Conservation (phyloP, 1,140 invertebrate species). For the Drosophila bocqueti region DNA sequence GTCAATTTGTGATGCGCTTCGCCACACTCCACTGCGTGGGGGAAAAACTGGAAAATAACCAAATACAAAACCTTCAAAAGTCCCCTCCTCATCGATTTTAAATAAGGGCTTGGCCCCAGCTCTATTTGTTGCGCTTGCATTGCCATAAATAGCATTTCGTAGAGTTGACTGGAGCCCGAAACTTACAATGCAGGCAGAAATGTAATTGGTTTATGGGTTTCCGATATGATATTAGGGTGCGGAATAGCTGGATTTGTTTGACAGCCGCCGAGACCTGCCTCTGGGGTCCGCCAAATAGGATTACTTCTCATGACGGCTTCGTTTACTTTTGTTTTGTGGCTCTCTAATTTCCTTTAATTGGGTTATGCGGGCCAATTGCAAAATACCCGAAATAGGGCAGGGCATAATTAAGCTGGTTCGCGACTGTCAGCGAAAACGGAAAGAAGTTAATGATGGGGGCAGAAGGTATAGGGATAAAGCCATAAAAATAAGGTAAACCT, state of each 20-base stretch:
- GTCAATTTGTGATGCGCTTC: conserved; percentile 62
- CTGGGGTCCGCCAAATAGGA: conserved; percentile 60
- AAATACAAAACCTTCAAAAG: conserved; percentile 62
- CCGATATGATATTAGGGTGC: conserved; percentile 56
- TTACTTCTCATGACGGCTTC: conserved; percentile 52
- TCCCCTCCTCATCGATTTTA: conserved; percentile 27
- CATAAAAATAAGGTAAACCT: neutral
- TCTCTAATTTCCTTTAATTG: conserved; percentile 61
- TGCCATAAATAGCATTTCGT: conserved; percentile 61
- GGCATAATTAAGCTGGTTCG: conserved; percentile 45
- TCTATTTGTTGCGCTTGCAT: conserved; percentile 57
- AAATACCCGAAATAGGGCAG: conserved; percentile 54
- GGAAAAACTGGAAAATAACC: conserved; percentile 14
- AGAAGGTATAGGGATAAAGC: neutral
- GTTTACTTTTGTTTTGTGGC: conserved; percentile 11
- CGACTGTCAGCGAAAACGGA: conserved; percentile 5
- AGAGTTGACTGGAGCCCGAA: conserved; percentile 47
- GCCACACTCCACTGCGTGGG: conserved; percentile 60
- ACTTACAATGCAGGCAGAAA: conserved; percentile 65
- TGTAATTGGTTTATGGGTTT: conserved; percentile 78
- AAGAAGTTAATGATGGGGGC: conserved; percentile 23
- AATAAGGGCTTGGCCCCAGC: conserved; percentile 66
- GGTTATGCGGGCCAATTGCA: conserved; percentile 54
- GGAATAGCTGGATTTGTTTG: conserved; percentile 43
- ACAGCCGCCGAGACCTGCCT: conserved; percentile 39